Evolutionary conservation across 2,888 invertebrate species (phyloP).

Genomic region (Drosophila mimetica): DNA sequence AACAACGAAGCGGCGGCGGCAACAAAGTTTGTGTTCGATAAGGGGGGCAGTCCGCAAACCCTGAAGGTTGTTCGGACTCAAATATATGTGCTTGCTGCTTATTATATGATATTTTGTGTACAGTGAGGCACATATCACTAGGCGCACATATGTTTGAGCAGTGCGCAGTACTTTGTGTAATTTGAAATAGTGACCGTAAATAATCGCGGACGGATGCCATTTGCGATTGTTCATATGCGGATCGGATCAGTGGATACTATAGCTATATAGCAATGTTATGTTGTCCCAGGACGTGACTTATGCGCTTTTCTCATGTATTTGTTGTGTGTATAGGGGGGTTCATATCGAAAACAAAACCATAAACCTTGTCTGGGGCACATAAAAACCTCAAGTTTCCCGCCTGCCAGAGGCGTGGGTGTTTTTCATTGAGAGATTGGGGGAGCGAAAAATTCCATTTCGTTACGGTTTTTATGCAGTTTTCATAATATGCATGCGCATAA

Average conservation of each 20-base stretch:
- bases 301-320: constrained; percentile 41
- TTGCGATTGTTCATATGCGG: constrained; percentile 30
- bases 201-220: constrained; percentile 36
- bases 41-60: constrained; percentile 41
- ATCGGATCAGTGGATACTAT: constrained; percentile 16
- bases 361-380: constrained; percentile 76
- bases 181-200: constrained; percentile 43
- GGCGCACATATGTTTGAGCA: constrained; percentile 17
- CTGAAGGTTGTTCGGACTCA: constrained; percentile 39
- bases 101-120: constrained; percentile 27
- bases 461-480: constrained; percentile 54
- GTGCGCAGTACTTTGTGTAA: constrained; percentile 18
- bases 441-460: constrained; percentile 49
- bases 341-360: constrained; percentile 62
- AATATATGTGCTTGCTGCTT: constrained; percentile 29
- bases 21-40: constrained; percentile 35
- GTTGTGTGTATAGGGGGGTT: constrained; percentile 11
- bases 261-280: constrained; percentile 33
- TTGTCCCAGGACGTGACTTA: constrained; percentile 70
- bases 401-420: constrained; percentile 25
- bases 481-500: constrained; percentile 2
- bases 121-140: constrained; percentile 15
- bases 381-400: constrained; percentile 42
- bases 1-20: constrained; percentile 9
- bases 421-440: constrained; percentile 7